Evolutionary conservation across 1,140 invertebrate species (phyloP), one percentile per base, ranked within the genome.

Genomic region (Nasonia giraulti): DNA sequence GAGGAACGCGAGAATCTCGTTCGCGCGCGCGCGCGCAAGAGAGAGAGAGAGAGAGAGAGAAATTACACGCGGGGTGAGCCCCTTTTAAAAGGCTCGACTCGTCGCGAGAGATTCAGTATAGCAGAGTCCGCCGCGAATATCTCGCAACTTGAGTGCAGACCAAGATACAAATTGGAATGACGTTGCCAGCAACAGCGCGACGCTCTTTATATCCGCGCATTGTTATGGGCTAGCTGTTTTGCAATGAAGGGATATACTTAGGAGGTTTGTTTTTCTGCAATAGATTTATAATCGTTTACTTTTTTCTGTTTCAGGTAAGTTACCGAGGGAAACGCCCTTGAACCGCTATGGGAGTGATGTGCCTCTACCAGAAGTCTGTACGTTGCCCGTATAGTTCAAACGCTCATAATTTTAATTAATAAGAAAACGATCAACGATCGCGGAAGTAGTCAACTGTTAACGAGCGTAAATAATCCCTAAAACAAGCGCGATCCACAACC

Each of bases 1-100:
- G 74, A 50, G 79, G 85, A 89, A 87, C 84, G 87, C 86, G 86
- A 85, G 85, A 86, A 74, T 76, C 86, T 88, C 81, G 87, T 88
- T 87, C 82, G 86, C 87, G 55, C 33, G 33, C 33, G 33, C 33
- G 33, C 2, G 33, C 0, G 3, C 5, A 4, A 37, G 33, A 6
- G 33, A 37, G 33, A 37, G 33, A 37, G 33, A 37, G 33, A 37
- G 33, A 37, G 33, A 37, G 33, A 37, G 33, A 84, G 55, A 20
- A 20, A 7, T 27, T 10, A 23, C 5, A 11, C 83, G 78, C 86
- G n/a, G 55, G 75, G 40, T 44, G 6, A 44, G 81, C 73, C 82
- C 88, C 88, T 91, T 91, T 91, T 90, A 91, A 89, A 84, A 87
- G 89, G 88, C 86, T 88, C 88, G 55, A 62, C 55, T 62, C 7